Evolutionary conservation across 2,797 vertebrate genomes (phyloP).

Genomic region (Gymnoscopelus microlampas): DNA sequence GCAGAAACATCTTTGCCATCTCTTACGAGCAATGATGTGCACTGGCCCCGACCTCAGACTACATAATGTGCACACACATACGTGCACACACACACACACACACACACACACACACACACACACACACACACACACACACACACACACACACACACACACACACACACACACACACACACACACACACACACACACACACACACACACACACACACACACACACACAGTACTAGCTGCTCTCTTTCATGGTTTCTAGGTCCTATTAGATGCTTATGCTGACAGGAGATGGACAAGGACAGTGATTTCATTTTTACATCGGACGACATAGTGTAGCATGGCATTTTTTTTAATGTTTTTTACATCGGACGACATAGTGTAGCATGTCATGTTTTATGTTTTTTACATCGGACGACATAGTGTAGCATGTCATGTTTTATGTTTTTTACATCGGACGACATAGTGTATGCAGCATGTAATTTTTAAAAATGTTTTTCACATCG

Average conservation of each 20-base stretch:
- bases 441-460: too few species aligned
- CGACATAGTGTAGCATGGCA: too few species aligned
- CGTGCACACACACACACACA: not conserved
- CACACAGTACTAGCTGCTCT: slow-evolving; percentile 58
- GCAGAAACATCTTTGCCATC: slow-evolving; percentile 63
- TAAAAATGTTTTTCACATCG: too few species aligned
- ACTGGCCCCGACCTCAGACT: slow-evolving; percentile 42
- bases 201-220: not conserved
- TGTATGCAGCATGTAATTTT: too few species aligned
- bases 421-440: too few species aligned
- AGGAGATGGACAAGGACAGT: slow-evolving; percentile 9
- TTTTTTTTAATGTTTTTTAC: too few species aligned
- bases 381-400: too few species aligned
- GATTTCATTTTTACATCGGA: too few species aligned
- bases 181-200: not conserved
- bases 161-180: not conserved
- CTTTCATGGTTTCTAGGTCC: slow-evolving; percentile 66
- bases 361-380: too few species aligned
- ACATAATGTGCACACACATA: not conserved
- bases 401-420: too few species aligned
- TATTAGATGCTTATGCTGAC: slow-evolving; percentile 66
- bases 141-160: not conserved
- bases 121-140: not conserved
- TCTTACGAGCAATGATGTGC: slow-evolving; percentile 51
- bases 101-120: not conserved